Percentiles rank a stretch among this genome's conserved stretches.
phyloP scores from a whole-genome alignment of 2,113 vertebrate species.

The Chaetops frenatus region DNA sequence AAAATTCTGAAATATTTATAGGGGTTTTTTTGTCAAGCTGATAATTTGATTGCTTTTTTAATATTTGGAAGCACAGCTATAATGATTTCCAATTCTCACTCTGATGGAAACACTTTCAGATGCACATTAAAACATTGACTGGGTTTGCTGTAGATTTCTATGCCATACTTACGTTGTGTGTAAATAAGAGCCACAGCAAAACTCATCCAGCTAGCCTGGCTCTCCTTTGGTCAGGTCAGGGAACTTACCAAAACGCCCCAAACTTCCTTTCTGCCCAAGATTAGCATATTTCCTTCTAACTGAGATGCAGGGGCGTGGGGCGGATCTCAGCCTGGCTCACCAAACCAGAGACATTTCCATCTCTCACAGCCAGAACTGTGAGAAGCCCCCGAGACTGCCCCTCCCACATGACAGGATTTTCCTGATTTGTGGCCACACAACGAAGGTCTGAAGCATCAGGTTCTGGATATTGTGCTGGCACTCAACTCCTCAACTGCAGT shows the following conservation, averaged over 20 bases:
- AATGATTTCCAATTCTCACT: neutral
- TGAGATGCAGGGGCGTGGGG: neutral
- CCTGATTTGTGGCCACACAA: neutral
- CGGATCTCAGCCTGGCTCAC: neutral
- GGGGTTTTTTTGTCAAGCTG: neutral
- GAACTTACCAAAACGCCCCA: neutral
- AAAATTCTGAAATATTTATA: neutral
- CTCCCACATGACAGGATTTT: neutral
- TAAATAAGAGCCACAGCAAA: neutral
- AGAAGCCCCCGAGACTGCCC: neutral
- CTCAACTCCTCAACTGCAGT: neutral
- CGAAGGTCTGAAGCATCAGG: neutral
- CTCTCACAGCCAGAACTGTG: neutral
- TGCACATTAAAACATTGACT: neutral
- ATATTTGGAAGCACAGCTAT: neutral
- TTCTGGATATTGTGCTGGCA: neutral
- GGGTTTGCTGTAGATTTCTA: neutral
- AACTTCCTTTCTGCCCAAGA: neutral
- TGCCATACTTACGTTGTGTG: neutral
- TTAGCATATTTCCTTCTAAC: neutral
- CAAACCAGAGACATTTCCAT: neutral
- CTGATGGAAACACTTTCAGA: neutral
- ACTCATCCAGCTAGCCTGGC: neutral
- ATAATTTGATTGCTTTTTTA: neutral
- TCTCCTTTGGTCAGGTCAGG: neutral